Conservation (phyloP, 1,140 invertebrate species). For the Heliconius himera region DNA sequence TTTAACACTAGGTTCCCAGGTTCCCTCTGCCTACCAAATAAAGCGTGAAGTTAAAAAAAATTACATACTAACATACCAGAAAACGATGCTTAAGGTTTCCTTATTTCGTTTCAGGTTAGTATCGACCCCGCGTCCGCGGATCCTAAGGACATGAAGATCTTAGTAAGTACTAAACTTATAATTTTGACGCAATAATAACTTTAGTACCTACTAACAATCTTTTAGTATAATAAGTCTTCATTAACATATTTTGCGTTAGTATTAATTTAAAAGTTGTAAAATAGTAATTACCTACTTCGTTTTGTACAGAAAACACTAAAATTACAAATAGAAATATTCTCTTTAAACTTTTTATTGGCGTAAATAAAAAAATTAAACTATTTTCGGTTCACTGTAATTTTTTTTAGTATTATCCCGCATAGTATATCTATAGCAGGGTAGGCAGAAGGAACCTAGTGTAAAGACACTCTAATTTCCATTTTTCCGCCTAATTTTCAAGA, state of each 20-base stretch:
- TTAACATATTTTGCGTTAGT: background rate
- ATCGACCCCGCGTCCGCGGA: slow-evolving; percentile 77
- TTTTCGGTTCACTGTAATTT: too few species aligned
- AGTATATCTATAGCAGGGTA: too few species aligned
- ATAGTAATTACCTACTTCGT: background rate
- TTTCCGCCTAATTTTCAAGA: too few species aligned
- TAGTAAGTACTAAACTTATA: slow-evolving; percentile 75
- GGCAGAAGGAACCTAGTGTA: too few species aligned
- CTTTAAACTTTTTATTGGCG: background rate
- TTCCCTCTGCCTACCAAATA: too few species aligned
- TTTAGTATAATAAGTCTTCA: slow-evolving; percentile 4
- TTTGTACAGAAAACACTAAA: slow-evolving; percentile 8
- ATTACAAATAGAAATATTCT: background rate
- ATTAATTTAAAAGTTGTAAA: slow-evolving; percentile 9
- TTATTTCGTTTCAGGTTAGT: slow-evolving; percentile 69
- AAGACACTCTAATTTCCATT: too few species aligned
- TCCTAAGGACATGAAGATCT: slow-evolving; percentile 80
- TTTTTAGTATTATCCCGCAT: too few species aligned
- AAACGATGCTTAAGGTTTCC: background rate
- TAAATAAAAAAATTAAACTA: background rate
- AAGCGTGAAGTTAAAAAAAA: too few species aligned
- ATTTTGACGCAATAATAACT: slow-evolving; percentile 34
- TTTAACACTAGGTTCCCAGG: too few species aligned
- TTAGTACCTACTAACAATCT: slow-evolving; percentile 44
- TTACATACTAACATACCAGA: too few species aligned